Base-by-base conservation (phyloP, 2,797 vertebrate species). In the Neosilurus hyrtlii region DNA sequence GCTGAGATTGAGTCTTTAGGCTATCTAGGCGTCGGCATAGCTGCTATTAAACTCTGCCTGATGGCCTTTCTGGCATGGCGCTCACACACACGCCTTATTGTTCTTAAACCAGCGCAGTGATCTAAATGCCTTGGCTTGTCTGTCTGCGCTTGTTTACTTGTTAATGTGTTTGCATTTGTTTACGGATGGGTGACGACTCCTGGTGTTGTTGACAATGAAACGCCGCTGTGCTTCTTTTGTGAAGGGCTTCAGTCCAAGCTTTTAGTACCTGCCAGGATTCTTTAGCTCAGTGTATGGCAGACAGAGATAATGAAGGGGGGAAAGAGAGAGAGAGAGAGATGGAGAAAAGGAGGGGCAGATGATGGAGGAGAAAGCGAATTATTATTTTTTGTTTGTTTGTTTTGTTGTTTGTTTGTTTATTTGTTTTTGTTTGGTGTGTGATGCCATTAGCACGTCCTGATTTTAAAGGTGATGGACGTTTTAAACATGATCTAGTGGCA, bases 241-340 rank as follows among this genome's bases (percentile, higher is more conserved):
- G 62, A 67, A 82, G 52, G 72, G 81, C 72, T 75, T 75, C 81
- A 26, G 20, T 35, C 72, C 49, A 61, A 82, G 82, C 82, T 83
- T 80, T 83, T 83, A 83, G 68, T 83, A 79, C 82, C 82, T 83
- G 83, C 70, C 61, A 75, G 77, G 70, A 62, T 72, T 84, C 77
- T 80, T 74, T 66, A 84, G 62, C 61, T 84, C 35, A 11, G 70
- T 83, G 78, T 80, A 73, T 57, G 43, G 59, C 77, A 74, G 52
- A 80, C 67, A 74, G 70, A 80, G 83, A 84, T 79, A 80, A 80
- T 74, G 81, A 72, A 37, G 15, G n/a, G 70, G 67, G 77, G 12
- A 16, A 3, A 16, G 7, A 35, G 9, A 26, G 62, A 66, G 61
- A 20, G 37, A 18, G 35, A 6, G 59, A n/a, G 76, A 65, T 12